Percentiles rank a stretch among this genome's conserved stretches.
These are phyloP conservation scores for Zaprionus kolodkinae DNA, from an alignment of 1,140 invertebrate species.

Conservation along the genomic window DNA sequence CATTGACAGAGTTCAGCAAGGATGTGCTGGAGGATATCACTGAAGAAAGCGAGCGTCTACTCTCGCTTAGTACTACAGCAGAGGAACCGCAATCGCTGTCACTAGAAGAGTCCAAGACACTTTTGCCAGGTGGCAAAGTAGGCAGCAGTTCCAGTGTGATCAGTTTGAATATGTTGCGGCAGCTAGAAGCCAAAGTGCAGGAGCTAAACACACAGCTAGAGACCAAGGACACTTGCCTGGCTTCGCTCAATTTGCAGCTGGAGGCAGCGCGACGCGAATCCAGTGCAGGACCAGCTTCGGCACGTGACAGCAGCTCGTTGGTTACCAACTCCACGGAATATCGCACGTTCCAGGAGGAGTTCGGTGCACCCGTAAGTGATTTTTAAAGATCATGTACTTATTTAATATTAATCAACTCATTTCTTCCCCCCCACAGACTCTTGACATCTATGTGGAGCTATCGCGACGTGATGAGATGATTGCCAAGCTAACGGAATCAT, in stretches of 20 bases:
- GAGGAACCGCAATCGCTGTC: conserved; percentile 73
- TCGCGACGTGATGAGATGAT: conserved; percentile 86
- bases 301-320: conserved; percentile 81
- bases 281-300: conserved; percentile 65
- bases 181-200: conserved; percentile 77
- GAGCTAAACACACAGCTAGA: conserved; percentile 83
- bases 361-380: conserved; percentile 74
- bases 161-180: conserved; percentile 72
- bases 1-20: conserved; percentile 70
- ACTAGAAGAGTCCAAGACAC: conserved; percentile 64
- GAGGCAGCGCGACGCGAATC: conserved; percentile 80
- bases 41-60: conserved; percentile 75
- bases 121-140: conserved; percentile 24
- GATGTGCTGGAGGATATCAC: conserved; percentile 82
- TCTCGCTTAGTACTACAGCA: conserved; percentile 68
- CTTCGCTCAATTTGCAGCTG: conserved; percentile 84
- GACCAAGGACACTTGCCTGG: conserved; percentile 84
- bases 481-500: conserved; percentile 86
- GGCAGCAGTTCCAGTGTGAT: conserved; percentile 60
- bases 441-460: conserved; percentile 87
- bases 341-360: conserved; percentile 85
- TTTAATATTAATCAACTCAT: background rate
- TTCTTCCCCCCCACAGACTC: conserved; percentile 84
- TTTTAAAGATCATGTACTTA: no score
- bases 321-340: conserved; percentile 85